A percentile compares a stretch with the other conserved stretches of the same genome.
Evolutionary conservation across 2,797 vertebrate species (phyloP).

Genomic region (Eospalax fontanierii): DNA sequence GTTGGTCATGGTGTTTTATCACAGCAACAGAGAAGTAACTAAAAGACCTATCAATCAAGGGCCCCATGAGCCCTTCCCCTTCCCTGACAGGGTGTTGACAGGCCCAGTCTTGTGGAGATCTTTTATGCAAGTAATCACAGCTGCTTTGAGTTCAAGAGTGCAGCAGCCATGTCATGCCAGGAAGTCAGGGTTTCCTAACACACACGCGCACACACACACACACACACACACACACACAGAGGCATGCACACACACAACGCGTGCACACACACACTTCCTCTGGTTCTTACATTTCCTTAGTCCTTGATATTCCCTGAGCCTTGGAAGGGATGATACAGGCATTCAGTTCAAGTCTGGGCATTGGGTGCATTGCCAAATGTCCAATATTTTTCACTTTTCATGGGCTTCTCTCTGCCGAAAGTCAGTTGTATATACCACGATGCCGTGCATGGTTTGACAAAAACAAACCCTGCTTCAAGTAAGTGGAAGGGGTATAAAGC

Average conservation of each 20-base stretch:
- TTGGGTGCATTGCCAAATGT: background rate
- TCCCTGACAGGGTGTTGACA: background rate
- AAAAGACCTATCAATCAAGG: background rate
- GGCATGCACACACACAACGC: no score
- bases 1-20: no score
- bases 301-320: background rate
- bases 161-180: background rate
- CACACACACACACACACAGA: no score
- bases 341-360: background rate
- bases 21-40: no score
- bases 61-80: background rate
- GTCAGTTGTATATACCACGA: background rate
- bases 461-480: slow-evolving; percentile 45
- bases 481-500: background rate
- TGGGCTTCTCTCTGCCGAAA: background rate
- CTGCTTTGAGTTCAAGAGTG: background rate
- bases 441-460: background rate
- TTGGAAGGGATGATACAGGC: background rate
- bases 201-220: no score
- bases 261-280: background rate
- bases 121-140: background rate
- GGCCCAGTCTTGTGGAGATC: background rate
- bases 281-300: background rate
- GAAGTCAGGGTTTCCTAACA: background rate
- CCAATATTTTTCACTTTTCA: background rate